Evolutionary conservation across 2,888 invertebrate species (phyloP).

Genomic region (Glomeris marginata): DNA sequence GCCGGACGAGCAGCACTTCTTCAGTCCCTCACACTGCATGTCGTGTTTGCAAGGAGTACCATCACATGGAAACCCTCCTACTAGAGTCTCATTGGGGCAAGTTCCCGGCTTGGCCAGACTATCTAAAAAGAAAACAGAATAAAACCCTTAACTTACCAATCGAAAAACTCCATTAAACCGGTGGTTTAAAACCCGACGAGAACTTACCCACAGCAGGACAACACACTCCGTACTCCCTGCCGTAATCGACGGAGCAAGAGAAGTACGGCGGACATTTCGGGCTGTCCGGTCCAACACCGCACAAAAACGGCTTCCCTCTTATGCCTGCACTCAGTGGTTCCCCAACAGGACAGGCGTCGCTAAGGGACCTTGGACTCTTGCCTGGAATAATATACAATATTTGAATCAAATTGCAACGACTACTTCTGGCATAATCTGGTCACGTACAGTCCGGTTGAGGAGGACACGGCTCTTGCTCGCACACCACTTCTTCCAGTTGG

Average conservation of each 20-base stretch:
- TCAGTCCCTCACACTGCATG: constrained; percentile 62
- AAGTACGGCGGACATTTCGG: constrained; percentile 70
- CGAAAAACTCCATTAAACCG: neutral
- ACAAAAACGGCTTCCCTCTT: constrained; percentile 61
- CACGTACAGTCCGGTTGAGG: constrained; percentile 63
- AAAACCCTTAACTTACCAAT: neutral
- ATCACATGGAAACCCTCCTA: neutral
- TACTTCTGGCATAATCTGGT: neutral
- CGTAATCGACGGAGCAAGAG: constrained; percentile 58
- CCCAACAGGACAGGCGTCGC: constrained; percentile 63
- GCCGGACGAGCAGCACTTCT: constrained; percentile 63
- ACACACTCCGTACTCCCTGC: constrained; percentile 22
- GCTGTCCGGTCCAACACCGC: constrained; percentile 63
- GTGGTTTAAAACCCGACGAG: neutral
- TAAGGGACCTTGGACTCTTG: constrained; percentile 56
- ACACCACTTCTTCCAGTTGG: constrained; percentile 60
- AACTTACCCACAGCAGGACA: constrained; percentile 9
- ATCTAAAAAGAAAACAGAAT: constrained; percentile 24
- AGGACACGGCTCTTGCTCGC: constrained; percentile 62
- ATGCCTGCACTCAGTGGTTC: constrained; percentile 48
- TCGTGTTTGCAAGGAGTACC: constrained; percentile 41
- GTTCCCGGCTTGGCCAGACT: constrained; percentile 60
- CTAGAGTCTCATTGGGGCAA: constrained; percentile 40
- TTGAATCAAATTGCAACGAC: neutral
- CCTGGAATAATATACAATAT: constrained; percentile 31